Evolutionary conservation across 64 coral and sea anemone genomes (phyloP), one percentile per base, ranked within the genome.

Genomic region (Catalaphyllia jardinei): DNA sequence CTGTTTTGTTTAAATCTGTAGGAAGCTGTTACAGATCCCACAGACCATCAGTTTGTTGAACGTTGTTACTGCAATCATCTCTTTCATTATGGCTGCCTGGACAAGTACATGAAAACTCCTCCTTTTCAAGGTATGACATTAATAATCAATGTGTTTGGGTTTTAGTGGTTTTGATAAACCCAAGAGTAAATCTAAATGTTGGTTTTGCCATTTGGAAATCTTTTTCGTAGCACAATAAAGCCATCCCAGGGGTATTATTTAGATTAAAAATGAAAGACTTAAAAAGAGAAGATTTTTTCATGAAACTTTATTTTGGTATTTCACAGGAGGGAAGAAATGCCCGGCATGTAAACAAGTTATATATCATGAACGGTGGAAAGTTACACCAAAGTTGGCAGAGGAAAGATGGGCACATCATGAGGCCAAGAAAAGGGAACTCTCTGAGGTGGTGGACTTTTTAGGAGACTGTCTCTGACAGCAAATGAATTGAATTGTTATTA

Each of bases 101-200:
- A 98, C 75, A 91, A 83, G 46, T 98, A 98, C 52, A 98, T 98
- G 96, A 98, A 98, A 84, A 98, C 93, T 22, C 96, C 96, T 4
- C 96, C 96, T 73, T 98, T 98, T 79, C 90, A 88, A 95, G 96
- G 96, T 98, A 88, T 39, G 38, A 39, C 38, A 39, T 39, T 39
- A 39, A 39, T 2, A 39, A 4, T 39, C 38, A 39, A 39, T 39
- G 38, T 39, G 38, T 39, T 4, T 39, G 38, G 38, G 38, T 39
- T 39, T 39, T 39, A 39, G 38, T 39, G 38, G 38, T 39, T 39
- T 39, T 39, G 38, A 39, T 39, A 39, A 39, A 39, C n/a, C 38
- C 52, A 55, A 55, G 10, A 55, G 52, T 55, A 55, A 9, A 55
- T 9, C 13, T 11, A 55, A 14, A 55, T 39, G 38, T 39, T 39